These are phyloP conservation scores for Naso thynnoides DNA, from an alignment of 2,797 vertebrate genomes.

Conservation along the genomic window DNA sequence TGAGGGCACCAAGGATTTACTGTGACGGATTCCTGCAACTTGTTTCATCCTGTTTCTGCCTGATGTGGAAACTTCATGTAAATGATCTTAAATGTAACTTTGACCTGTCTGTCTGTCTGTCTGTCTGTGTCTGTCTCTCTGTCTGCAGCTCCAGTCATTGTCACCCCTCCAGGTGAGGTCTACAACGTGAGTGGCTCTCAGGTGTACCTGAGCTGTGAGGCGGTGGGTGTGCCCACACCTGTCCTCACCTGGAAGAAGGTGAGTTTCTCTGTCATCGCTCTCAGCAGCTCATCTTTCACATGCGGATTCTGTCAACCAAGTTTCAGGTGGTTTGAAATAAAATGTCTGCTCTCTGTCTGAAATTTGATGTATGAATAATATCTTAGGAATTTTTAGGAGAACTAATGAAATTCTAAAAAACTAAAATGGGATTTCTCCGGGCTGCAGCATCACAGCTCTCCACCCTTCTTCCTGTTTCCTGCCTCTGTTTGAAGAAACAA, in stretches of 20 bases:
- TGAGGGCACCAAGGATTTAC: conserved; percentile 11
- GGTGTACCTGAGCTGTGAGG: conserved; percentile 94
- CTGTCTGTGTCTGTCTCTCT: background rate
- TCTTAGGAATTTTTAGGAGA: no score
- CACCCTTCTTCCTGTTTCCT: conserved; percentile 32
- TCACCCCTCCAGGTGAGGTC: conserved; percentile 90
- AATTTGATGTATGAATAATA: background rate
- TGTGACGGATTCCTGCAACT: conserved; percentile 23
- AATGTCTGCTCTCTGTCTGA: background rate
- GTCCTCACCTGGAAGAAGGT: conserved; percentile 96
- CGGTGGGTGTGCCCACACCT: conserved; percentile 92
- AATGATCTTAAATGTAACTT: background rate
- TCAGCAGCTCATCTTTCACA: background rate
- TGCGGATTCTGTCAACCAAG: no score
- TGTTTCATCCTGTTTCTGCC: conserved; percentile 29
- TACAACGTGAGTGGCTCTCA: conserved; percentile 93
- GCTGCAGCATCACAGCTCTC: background rate
- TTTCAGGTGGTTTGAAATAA: background rate
- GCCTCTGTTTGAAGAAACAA: conserved; percentile 24
- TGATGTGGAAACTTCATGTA: background rate
- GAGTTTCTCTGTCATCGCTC: conserved; percentile 2
- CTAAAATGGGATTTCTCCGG: background rate
- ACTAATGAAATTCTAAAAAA: background rate
- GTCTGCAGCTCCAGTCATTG: conserved; percentile 88
- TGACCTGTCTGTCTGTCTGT: background rate